Base-by-base conservation (phyloP, 1,140 invertebrate genomes). In the Pseudobourletiella spinata region DNA sequence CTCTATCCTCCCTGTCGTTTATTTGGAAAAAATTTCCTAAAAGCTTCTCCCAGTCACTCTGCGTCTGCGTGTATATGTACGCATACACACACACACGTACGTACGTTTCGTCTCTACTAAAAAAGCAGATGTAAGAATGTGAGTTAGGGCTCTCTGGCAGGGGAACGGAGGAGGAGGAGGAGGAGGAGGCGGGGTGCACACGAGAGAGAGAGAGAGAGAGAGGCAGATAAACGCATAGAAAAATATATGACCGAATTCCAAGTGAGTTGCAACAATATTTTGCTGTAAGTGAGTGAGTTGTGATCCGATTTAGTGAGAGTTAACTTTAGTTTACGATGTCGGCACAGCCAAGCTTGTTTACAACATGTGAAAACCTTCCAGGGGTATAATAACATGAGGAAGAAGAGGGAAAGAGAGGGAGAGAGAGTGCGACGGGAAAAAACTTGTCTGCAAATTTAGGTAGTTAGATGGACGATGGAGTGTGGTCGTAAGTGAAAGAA, bases 401-500 rank as follows among this genome's bases (percentile, higher is more conserved):
- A 39, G n/a, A n/a, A n/a, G n/a, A 46, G 18, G 43, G 18, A 46
- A 22, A 46, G 35, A 46, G 6, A 46, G 18, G n/a, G 50, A 52
- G 22, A 25, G 29, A 52, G 50, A 24, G 14, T 3, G 18, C 3
- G 50, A 52, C n/a, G 29, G 22, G 11, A 52, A 52, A 52, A 24
- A 52, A 29, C 50, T 52, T 24, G 50, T 52, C 50, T 14, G n/a
- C 50, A 26, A 29, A 29, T 43, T 59, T 59, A 59, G 46, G 57
- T 59, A 59, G 57, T 43, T 43, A 59, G 50, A 59, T 59, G 57
- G 57, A 59, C 57, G 57, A 46, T 46, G 43, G 35, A 8, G 24
- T 46, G 43, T 11, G 35, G 43, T n/a, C n/a, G n/a, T n/a, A n/a
- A n/a, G n/a, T n/a, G n/a, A n/a, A n/a, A n/a, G n/a, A n/a, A n/a